Base-by-base conservation (phyloP, 2,113 vertebrate species). In the Epinephelus fuscoguttatus region DNA sequence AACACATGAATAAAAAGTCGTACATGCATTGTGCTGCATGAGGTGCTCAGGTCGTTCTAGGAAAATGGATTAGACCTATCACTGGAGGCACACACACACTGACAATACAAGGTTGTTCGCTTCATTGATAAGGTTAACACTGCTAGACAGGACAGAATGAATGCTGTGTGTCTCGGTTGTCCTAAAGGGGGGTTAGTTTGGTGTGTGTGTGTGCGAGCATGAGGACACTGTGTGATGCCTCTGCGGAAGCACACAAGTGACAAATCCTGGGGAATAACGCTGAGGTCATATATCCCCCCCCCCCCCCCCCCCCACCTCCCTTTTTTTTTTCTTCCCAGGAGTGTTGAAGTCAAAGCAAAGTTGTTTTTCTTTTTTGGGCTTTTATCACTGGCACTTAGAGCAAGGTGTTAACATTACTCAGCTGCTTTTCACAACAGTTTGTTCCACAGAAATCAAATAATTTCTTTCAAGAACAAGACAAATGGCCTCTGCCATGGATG, bases 61-160 rank as follows among this genome's bases (percentile, higher is more conserved):
- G 14, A 37, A 30, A 37, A 23, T 18, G 67, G 47, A 55, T 45
- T 15, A 30, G n/a, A 49, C 47, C 14, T 49, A 50, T 50, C 49
- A 50, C 4, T 17, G 5, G 49, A 18, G 49, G 15, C 15, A 6
- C 18, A 27, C 27, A 68, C 15, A 53, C 53, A 64, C 23, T 1
- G 25, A n/a, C 30, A 15, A 3, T 14, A 8, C 6, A 21, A 47
- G 17, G 37, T 55, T 56, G 47, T 37, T 71, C 8, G 67, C 53
- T 25, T 78, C 25, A 68, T 14, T 67, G 81, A 77, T 70, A 23
- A 72, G 27, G 55, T 25, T 59, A 56, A 53, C 17, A 3, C 59
- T 42, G 19, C 19, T 23, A 0, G 17, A 66, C 13, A 49, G 15
- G 37, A 79, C 17, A 33, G 1, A 17, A 6, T 27, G 10, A 50